Evolutionary conservation across 2,797 vertebrate genomes (phyloP), one percentile per base, ranked within the genome.

Genomic region (Furcifer pardalis): DNA sequence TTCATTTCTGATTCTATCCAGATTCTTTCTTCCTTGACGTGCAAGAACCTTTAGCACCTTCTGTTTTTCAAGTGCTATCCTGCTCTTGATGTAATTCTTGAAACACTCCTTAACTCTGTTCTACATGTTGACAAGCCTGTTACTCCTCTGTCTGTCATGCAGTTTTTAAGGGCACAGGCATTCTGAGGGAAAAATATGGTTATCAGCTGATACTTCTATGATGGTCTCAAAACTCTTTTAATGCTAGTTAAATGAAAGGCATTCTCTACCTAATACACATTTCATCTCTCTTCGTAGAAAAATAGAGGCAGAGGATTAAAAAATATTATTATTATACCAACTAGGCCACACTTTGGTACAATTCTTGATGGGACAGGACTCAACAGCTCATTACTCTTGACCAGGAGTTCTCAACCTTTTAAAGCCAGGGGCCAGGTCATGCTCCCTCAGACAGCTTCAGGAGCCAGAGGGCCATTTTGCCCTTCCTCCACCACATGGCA

Each of bases 161-260:
- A 77, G 63, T 32, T 65, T 82, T 84, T 37, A 69, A 83, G 65
- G 74, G 63, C 63, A 77, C 37, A 63, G 59, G 71, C 9, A 25
- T 60, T 68, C 35, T 72, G 49, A 30, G 30, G 59, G n/a, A 56
- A 71, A 19, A n/a, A 52, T n/a, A 42, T 40, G 49, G 65, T 56
- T 81, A 49, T 15, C 79, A 81, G 71, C 35, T 12, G 52, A 56
- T 23, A 32, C 79, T 23, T 59, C 49, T 76, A 46, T 75, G 30
- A 76, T 66, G 23, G 32, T 68, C 60, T 32, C 59, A 73, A 56
- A 74, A 63, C 25, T 30, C 9, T 71, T 46, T 21, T 44, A 32
- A 46, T 59, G 74, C 42, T 10, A 44, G 27, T 68, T 23, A 30
- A 12, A 12, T 9, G 25, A 46, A 30, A 71, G 9, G n/a, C 44